A percentile compares a stretch with the other conserved stretches of the same genome.
Conservation (phyloP, 2,113 vertebrate species). For the Psilopsiagon aymara region DNA sequence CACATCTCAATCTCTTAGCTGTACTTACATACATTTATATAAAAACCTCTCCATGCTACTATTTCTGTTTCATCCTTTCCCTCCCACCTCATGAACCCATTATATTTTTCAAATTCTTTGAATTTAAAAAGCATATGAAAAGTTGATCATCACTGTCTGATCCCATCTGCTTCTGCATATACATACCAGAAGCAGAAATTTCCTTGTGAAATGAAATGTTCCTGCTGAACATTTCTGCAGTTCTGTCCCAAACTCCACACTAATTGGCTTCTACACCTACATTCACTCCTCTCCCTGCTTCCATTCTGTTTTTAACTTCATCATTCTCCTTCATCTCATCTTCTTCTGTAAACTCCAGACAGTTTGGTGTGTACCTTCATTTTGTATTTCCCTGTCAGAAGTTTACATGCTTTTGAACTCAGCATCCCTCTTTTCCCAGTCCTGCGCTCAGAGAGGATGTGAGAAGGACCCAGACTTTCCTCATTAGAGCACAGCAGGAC, state of each 20-base stretch:
- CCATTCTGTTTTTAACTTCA: not conserved
- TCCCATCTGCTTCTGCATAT: constrained; percentile 37
- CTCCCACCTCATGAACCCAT: constrained; percentile 16
- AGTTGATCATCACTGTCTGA: constrained; percentile 14
- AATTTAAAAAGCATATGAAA: constrained; percentile 18
- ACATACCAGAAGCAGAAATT: not conserved
- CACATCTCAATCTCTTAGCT: not conserved
- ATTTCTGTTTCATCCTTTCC: constrained; percentile 3
- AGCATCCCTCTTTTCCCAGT: not conserved
- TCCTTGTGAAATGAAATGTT: constrained; percentile 25
- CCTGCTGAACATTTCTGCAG: constrained; percentile 1
- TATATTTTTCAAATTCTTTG: not conserved
- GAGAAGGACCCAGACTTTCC: not conserved
- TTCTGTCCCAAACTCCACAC: not conserved
- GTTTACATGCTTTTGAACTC: not conserved
- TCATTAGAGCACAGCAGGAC: not conserved
- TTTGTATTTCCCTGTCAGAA: not conserved
- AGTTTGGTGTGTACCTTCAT: not conserved
- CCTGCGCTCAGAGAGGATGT: not conserved
- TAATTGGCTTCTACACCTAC: constrained; percentile 8
- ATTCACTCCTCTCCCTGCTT: not conserved
- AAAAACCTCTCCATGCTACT: not conserved
- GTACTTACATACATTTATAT: not conserved
- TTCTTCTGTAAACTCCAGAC: not conserved
- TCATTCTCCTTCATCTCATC: not conserved